phyloP scores from a whole-genome alignment of 2,113 vertebrate species.

The Prunella fulvescens region DNA sequence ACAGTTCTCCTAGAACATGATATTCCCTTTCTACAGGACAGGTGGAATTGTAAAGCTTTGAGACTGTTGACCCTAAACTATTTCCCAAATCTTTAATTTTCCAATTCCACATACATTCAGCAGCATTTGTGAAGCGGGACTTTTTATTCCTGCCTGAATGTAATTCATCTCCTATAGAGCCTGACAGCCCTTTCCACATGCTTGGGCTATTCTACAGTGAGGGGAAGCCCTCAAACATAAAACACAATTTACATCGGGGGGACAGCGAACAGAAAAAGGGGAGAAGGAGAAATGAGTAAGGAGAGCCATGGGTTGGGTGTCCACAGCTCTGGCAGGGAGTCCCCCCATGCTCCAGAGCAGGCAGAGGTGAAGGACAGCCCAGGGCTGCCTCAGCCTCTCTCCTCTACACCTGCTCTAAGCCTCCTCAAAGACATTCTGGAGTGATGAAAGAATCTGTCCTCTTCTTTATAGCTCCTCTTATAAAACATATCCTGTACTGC shows the following conservation, averaged over 20 bases:
- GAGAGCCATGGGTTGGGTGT: rapidly evolving
- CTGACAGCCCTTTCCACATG: not conserved
- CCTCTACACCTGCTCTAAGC: slow-evolving; percentile 37
- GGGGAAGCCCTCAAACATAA: not conserved
- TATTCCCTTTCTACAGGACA: slow-evolving; percentile 3
- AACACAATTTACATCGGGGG: rapidly evolving
- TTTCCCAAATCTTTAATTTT: not conserved
- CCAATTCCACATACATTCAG: not conserved
- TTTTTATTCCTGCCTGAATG: not conserved
- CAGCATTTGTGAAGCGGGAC: not conserved
- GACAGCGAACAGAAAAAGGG: not conserved
- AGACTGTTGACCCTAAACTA: not conserved
- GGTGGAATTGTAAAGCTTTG: slow-evolving; percentile 34
- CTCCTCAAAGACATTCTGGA: slow-evolving; percentile 40
- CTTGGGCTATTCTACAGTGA: rapidly evolving
- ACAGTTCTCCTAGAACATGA: not conserved
- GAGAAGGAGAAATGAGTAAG: not conserved
- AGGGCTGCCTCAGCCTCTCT: not conserved
- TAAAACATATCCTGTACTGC: slow-evolving; percentile 61
- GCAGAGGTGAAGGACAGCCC: not conserved
- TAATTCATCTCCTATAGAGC: not conserved
- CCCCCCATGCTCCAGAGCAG: not conserved
- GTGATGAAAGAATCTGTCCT: slow-evolving; percentile 53
- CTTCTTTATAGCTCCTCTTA: slow-evolving; percentile 45
- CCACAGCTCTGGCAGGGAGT: not conserved